A percentile compares a stretch with the other conserved stretches of the same genome.
These are phyloP conservation scores for Engraulis encrasicolus DNA, from an alignment of 2,113 vertebrate species.

Conservation along the genomic window DNA sequence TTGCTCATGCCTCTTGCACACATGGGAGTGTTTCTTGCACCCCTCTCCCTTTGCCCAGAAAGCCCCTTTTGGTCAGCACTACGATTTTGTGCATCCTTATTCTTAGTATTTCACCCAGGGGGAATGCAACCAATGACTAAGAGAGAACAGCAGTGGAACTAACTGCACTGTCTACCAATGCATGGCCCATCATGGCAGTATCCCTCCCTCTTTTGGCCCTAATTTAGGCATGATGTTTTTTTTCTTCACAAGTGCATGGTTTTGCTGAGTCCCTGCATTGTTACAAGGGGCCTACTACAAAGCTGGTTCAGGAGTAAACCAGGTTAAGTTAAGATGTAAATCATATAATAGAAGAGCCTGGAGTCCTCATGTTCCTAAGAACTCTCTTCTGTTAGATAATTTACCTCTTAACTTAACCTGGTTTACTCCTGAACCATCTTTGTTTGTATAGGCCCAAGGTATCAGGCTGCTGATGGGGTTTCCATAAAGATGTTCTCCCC, in stretches of 20 bases:
- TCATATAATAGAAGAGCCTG: too few relatives aligned
- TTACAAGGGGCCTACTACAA: not conserved
- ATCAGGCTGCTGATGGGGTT: not conserved
- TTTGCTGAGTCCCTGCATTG: not conserved
- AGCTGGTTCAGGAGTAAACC: too few relatives aligned
- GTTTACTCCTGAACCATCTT: too few relatives aligned
- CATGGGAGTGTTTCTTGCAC: conserved; percentile 42
- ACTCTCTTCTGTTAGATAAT: too few relatives aligned
- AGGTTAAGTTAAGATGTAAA: too few relatives aligned
- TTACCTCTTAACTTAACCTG: too few relatives aligned
- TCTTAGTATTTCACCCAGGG: not conserved
- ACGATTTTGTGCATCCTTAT: conserved; percentile 40
- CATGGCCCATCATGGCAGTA: not conserved
- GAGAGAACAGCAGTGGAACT: not conserved
- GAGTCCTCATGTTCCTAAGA: not conserved
- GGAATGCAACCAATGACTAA: not conserved
- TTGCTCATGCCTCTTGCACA: conserved; percentile 61
- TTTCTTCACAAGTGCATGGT: not conserved
- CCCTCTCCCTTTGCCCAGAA: conserved; percentile 44
- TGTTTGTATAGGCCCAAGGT: not conserved
- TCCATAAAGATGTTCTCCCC: not conserved
- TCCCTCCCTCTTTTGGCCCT: not conserved
- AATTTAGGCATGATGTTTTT: not conserved
- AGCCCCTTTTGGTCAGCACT: conserved; percentile 42
- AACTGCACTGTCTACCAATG: not conserved